phyloP scores from a whole-genome alignment of 2,888 invertebrate species.

The Mythimna impura region DNA sequence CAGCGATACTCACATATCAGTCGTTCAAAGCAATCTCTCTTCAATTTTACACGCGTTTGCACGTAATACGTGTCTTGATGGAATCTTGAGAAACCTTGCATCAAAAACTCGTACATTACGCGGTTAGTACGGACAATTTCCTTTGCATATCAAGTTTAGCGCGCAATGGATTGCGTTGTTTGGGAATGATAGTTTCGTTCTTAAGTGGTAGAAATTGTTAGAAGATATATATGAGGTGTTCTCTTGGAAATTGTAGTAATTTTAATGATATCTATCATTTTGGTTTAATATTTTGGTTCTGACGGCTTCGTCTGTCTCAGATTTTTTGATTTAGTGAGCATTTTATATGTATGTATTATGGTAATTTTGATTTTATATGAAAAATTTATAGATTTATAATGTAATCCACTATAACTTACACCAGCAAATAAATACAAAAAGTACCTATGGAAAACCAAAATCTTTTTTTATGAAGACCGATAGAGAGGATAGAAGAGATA shows the following conservation, averaged over 20 bases:
- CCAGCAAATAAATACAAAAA: too few species aligned
- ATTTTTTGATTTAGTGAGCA: not conserved
- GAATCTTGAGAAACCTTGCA: slow-evolving; percentile 65
- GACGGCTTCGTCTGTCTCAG: not conserved
- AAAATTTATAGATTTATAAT: too few species aligned
- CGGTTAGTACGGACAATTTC: slow-evolving; percentile 23
- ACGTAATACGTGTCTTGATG: slow-evolving; percentile 81
- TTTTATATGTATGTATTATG: too few species aligned
- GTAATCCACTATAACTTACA: too few species aligned
- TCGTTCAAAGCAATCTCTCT: slow-evolving; percentile 83
- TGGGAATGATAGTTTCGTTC: slow-evolving; percentile 27
- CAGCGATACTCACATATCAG: slow-evolving; percentile 69
- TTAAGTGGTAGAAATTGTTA: slow-evolving; percentile 33
- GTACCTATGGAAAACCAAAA: too few species aligned
- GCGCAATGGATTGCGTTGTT: slow-evolving; percentile 28
- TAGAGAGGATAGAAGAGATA: too few species aligned
- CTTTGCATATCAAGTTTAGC: not conserved
- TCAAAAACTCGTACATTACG: slow-evolving; percentile 60
- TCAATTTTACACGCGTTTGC: slow-evolving; percentile 88
- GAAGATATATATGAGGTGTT: slow-evolving; percentile 9
- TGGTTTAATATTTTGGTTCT: slow-evolving; percentile 1
- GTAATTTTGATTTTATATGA: too few species aligned
- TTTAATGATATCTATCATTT: slow-evolving; percentile 17
- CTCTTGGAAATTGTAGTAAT: slow-evolving; percentile 22
- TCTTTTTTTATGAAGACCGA: too few species aligned